phyloP scores from a whole-genome alignment of 2,113 vertebrate species.

The Lampris incognitus region DNA sequence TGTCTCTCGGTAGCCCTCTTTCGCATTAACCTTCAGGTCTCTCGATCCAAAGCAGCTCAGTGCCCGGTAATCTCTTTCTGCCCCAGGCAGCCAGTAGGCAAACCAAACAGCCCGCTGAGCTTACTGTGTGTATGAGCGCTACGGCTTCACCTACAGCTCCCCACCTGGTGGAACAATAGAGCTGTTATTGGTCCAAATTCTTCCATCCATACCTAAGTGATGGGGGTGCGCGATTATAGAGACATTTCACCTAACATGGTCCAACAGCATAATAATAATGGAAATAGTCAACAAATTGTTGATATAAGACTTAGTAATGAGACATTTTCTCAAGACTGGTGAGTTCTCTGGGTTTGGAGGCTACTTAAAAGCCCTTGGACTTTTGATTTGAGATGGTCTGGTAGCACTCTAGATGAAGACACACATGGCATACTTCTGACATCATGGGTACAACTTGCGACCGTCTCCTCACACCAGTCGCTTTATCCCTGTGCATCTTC shows the following conservation, averaged over 20 bases:
- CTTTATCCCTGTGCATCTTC: background rate
- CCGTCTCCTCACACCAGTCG: too few relatives aligned
- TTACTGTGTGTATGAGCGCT: background rate
- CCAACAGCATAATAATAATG: background rate
- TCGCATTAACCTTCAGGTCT: conserved; percentile 50
- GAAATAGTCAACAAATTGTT: conserved; percentile 23
- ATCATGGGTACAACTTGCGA: too few relatives aligned
- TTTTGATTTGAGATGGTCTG: background rate
- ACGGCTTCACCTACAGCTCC: conserved; percentile 49
- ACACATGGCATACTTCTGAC: too few relatives aligned
- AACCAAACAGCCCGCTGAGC: conserved; percentile 35
- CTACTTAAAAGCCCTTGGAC: background rate
- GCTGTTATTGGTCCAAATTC: conserved; percentile 59
- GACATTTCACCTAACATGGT: conserved; percentile 3
- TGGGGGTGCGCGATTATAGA: conserved; percentile 27
- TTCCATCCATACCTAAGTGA: conserved; percentile 40
- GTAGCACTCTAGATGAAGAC: too few relatives aligned
- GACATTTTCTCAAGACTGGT: background rate
- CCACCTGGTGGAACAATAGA: conserved; percentile 58
- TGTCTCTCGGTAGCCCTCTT: conserved; percentile 14
- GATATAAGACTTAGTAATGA: background rate
- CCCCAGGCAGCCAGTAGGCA: conserved; percentile 25
- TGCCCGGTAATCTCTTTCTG: conserved; percentile 45
- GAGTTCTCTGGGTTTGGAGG: background rate
- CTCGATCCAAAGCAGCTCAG: conserved; percentile 43